Percentiles rank a stretch among this genome's conserved stretches.
phyloP scores from a whole-genome alignment of 2,113 vertebrate species.

The Oryzias melastigma region DNA sequence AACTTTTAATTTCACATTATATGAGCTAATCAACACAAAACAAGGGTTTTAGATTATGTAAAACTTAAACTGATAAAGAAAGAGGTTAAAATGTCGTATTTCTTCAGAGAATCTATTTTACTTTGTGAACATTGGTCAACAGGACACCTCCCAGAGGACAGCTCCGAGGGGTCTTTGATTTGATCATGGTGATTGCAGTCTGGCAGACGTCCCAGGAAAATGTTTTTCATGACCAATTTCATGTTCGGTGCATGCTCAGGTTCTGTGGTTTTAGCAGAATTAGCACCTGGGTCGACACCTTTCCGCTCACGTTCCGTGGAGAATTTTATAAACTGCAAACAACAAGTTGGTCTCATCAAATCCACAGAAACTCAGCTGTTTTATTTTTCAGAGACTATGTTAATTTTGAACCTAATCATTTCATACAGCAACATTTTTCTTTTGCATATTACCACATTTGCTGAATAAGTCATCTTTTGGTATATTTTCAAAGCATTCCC shows the following conservation, averaged over 20 bases:
- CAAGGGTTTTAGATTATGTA: slow-evolving; percentile 30
- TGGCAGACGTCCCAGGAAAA: slow-evolving; percentile 58
- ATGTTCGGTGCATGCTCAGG: slow-evolving; percentile 37
- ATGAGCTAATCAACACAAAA: slow-evolving; percentile 44
- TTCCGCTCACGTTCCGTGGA: slow-evolving; percentile 8
- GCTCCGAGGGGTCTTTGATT: slow-evolving; percentile 38
- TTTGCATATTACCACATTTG: too few relatives aligned
- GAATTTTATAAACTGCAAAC: background rate
- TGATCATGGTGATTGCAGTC: slow-evolving; percentile 66
- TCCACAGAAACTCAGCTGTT: background rate
- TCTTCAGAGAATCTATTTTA: slow-evolving; percentile 34
- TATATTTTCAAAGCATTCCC: too few relatives aligned
- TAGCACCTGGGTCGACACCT: slow-evolving; percentile 19
- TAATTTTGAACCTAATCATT: too few relatives aligned
- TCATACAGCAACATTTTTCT: too few relatives aligned
- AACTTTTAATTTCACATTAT: slow-evolving; percentile 17
- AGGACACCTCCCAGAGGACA: slow-evolving; percentile 32
- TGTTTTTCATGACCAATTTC: slow-evolving; percentile 28
- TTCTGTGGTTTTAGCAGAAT: slow-evolving; percentile 40
- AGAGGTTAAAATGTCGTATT: slow-evolving; percentile 29
- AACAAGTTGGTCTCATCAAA: background rate
- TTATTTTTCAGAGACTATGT: background rate
- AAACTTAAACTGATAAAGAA: slow-evolving; percentile 34
- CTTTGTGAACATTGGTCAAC: slow-evolving; percentile 39
- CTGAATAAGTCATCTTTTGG: too few relatives aligned